Conservation (phyloP, 2,888 invertebrate genomes). For the Adelognathus sp. region DNA sequence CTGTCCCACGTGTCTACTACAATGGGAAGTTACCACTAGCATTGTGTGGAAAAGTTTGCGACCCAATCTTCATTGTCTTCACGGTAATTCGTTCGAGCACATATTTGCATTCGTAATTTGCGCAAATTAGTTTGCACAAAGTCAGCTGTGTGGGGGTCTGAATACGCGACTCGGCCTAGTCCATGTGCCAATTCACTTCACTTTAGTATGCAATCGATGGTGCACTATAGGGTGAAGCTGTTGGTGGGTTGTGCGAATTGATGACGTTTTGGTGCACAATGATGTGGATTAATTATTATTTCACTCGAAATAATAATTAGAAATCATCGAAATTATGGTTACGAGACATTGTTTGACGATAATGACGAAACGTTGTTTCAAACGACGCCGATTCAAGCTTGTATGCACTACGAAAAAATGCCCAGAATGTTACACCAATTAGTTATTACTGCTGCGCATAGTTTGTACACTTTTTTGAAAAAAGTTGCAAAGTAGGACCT, state of each 20-base stretch:
- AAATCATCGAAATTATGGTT: not conserved
- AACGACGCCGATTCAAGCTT: too few relatives aligned
- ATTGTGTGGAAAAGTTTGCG: conserved; percentile 1
- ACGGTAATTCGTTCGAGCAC: conserved; percentile 29
- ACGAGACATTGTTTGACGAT: too few relatives aligned
- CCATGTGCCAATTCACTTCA: not conserved
- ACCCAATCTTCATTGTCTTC: conserved; percentile 1
- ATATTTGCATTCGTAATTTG: conserved; percentile 51
- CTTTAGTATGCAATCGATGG: not conserved
- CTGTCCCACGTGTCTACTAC: not conserved
- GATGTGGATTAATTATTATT: not conserved
- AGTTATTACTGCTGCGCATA: too few relatives aligned
- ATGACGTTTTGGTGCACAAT: not conserved
- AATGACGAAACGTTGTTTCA: too few relatives aligned
- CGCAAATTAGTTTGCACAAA: conserved; percentile 49
- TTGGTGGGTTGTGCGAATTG: not conserved
- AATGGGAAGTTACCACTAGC: conserved; percentile 17
- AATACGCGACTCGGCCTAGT: not conserved
- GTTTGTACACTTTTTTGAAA: too few relatives aligned
- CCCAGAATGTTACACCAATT: too few relatives aligned
- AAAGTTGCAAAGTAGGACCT: too few relatives aligned
- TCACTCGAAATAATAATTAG: not conserved
- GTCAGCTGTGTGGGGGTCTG: conserved; percentile 3
- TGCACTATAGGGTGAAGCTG: not conserved
- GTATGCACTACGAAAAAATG: too few relatives aligned